Conservation (phyloP, 37 sponge, comb jelly and placozoan species). For the Chondrilla cf. caribensis region DNA sequence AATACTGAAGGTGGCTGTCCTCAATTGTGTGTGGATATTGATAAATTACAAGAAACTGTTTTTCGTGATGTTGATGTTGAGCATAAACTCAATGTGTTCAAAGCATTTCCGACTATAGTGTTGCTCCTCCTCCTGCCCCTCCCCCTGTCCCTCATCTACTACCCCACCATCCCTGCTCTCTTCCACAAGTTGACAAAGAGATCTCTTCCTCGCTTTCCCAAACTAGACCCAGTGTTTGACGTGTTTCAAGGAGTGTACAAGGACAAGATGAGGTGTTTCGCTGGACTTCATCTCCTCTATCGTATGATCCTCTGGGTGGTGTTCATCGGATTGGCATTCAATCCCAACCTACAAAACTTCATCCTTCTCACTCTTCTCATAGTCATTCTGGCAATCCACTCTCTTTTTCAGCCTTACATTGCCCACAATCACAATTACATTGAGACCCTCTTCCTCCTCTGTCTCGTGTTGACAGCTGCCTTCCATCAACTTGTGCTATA, state of each 20-base stretch:
- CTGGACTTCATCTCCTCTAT: neutral
- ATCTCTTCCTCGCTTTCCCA: neutral
- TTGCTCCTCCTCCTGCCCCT: neutral
- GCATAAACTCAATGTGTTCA: too few species aligned
- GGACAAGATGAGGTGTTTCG: neutral
- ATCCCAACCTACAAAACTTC: neutral
- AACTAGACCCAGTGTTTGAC: constrained; percentile 26
- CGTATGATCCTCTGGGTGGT: neutral
- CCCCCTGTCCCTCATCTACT: constrained; percentile 8
- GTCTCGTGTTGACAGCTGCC: neutral
- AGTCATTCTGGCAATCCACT: neutral
- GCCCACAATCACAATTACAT: neutral
- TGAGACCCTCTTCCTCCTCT: constrained; percentile 2
- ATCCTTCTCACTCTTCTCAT: neutral
- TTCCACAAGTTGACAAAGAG: neutral
- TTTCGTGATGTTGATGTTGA: neutral
- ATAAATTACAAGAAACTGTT: neutral
- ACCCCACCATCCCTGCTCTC: neutral
- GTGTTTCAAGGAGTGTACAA: constrained; percentile 13
- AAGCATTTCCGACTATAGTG: neutral
- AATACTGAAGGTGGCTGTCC: neutral
- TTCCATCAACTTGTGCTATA: too few species aligned
- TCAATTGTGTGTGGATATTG: neutral
- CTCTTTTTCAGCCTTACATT: neutral
- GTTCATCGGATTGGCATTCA: neutral